Conservation (phyloP, 2,888 invertebrate genomes). For the Clivina fossor region DNA sequence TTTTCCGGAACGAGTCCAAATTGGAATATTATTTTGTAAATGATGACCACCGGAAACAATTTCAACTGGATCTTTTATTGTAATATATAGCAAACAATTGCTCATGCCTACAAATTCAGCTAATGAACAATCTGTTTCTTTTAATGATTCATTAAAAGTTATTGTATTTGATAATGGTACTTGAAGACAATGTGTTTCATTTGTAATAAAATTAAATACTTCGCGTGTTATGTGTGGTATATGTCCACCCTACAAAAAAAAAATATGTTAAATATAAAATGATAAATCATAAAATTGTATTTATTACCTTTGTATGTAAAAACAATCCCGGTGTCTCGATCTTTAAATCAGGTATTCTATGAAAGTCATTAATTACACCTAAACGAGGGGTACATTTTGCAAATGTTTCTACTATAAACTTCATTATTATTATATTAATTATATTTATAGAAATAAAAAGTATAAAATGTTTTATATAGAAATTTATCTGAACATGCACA, state of each 20-base stretch:
- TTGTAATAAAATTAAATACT: slow-evolving; percentile 66
- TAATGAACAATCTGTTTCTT: slow-evolving; percentile 65
- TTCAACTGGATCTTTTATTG: slow-evolving; percentile 72
- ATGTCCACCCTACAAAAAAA: slow-evolving; percentile 68
- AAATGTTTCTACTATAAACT: slow-evolving; percentile 65
- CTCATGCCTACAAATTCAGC: slow-evolving; percentile 69
- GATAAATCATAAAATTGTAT: slow-evolving; percentile 19
- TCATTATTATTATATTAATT: slow-evolving; percentile 71
- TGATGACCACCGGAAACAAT: slow-evolving; percentile 70
- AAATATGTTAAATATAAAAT: slow-evolving; percentile 26
- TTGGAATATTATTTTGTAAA: slow-evolving; percentile 67
- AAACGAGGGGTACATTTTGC: slow-evolving; percentile 65
- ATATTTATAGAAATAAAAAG: too few relatives aligned
- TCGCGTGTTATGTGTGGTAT: slow-evolving; percentile 81
- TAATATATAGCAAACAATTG: slow-evolving; percentile 56
- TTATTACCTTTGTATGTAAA: slow-evolving; percentile 70
- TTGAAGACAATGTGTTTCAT: slow-evolving; percentile 65
- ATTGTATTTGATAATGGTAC: slow-evolving; percentile 71
- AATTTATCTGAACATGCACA: too few relatives aligned
- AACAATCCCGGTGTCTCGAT: slow-evolving; percentile 76
- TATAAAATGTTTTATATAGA: too few relatives aligned
- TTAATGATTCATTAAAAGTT: slow-evolving; percentile 65
- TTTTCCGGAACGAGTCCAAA: slow-evolving; percentile 81
- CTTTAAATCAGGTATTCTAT: slow-evolving; percentile 57
- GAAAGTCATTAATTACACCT: slow-evolving; percentile 64